Conservation (phyloP, 2,888 invertebrate species). For the Nomada hirtipes region DNA sequence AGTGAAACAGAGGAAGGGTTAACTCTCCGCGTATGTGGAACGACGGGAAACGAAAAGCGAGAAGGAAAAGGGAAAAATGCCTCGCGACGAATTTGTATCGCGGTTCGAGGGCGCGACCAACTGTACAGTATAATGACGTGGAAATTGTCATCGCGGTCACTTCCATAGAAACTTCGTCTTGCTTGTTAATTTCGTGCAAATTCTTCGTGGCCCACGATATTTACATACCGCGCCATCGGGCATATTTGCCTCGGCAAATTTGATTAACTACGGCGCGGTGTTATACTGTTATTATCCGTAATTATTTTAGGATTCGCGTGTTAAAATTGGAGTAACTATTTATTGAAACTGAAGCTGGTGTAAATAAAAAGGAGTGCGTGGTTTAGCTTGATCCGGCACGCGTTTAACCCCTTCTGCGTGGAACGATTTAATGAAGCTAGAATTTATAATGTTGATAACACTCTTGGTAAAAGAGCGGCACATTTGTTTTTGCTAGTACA, state of each 20-base stretch:
- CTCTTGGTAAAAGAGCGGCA: too few species aligned
- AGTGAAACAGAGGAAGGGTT: neutral
- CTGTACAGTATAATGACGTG: neutral
- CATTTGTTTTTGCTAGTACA: too few species aligned
- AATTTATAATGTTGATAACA: too few species aligned
- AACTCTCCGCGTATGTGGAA: neutral
- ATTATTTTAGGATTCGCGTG: neutral
- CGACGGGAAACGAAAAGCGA: neutral
- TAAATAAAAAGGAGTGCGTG: too few species aligned
- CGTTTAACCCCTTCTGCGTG: too few species aligned
- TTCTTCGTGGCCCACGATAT: neutral
- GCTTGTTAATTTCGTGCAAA: constrained; percentile 12
- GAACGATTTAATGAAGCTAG: too few species aligned
- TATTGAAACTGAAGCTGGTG: too few species aligned
- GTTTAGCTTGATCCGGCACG: too few species aligned
- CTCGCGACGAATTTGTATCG: neutral
- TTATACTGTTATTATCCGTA: neutral
- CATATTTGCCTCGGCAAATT: constrained; percentile 8
- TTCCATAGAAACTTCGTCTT: constrained; percentile 1
- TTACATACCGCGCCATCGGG: neutral
- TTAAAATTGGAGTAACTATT: too few species aligned
- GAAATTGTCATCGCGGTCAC: constrained; percentile 19
- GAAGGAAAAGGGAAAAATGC: neutral
- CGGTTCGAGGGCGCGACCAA: neutral
- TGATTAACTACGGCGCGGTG: neutral